Evolutionary conservation across 2,888 invertebrate genomes (phyloP).

Genomic region (Xestia c-nigrum): DNA sequence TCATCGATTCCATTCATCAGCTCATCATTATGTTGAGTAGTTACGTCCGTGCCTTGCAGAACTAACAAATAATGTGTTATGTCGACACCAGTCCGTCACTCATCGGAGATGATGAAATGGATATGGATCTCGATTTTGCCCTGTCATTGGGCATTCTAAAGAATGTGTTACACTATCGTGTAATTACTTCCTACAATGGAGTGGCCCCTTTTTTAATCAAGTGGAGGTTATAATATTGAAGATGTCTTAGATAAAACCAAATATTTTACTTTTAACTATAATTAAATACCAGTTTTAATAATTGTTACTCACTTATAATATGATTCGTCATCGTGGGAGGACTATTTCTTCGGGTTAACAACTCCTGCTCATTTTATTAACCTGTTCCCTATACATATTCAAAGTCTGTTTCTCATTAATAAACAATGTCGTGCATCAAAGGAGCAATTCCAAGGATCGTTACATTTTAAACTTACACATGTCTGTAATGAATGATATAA

Average conservation of each 20-base stretch:
- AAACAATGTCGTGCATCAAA: constrained; percentile 84
- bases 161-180: constrained; percentile 72
- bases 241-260: constrained; percentile 34
- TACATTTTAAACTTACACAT: constrained; percentile 68
- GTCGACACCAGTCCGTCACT: constrained; percentile 72
- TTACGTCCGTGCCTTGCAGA: constrained; percentile 65
- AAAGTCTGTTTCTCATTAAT: constrained; percentile 80
- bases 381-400: constrained; percentile 77
- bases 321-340: constrained; percentile 51
- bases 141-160: constrained; percentile 72
- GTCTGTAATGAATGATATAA: constrained; percentile 47
- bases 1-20: constrained; percentile 74
- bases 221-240: constrained; percentile 38
- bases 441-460: constrained; percentile 75
- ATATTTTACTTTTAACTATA: constrained; percentile 13
- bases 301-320: constrained; percentile 21
- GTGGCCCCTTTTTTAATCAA: constrained; percentile 66
- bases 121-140: constrained; percentile 73
- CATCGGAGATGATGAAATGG: constrained; percentile 77
- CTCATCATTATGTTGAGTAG: constrained; percentile 60
- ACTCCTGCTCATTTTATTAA: constrained; percentile 75
- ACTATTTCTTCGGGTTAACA: constrained; percentile 69
- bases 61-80: constrained; percentile 71
- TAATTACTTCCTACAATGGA: constrained; percentile 75
- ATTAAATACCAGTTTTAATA: constrained; percentile 15